A percentile compares a stretch with the other conserved stretches of the same genome.
These are phyloP conservation scores for Hirundichthys speculiger DNA, from an alignment of 2,113 vertebrate genomes.

Conservation along the genomic window DNA sequence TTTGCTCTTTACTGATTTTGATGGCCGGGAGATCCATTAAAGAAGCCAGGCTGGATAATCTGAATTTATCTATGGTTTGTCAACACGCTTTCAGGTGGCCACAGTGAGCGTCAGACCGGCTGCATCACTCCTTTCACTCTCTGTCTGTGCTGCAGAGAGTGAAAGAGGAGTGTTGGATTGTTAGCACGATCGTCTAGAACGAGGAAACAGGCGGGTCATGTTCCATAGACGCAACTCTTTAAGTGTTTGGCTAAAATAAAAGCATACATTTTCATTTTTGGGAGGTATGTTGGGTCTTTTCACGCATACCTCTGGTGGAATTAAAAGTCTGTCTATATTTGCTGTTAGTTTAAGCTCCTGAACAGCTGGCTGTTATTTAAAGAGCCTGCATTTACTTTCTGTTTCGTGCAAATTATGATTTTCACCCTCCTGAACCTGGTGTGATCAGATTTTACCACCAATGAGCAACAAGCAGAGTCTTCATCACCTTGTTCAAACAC, in stretches of 20 bases:
- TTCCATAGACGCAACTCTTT: background rate
- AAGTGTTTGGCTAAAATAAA: background rate
- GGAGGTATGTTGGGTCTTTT: background rate
- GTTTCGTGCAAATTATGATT: no score
- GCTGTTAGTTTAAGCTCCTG: background rate
- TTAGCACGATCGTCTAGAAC: no score
- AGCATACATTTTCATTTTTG: background rate
- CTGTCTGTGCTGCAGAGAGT: no score
- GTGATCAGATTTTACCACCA: no score
- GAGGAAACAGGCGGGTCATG: background rate
- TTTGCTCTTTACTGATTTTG: no score
- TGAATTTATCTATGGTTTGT: conserved; percentile 14
- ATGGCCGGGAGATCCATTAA: no score
- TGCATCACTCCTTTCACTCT: background rate
- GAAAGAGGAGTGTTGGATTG: no score
- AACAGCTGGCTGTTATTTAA: background rate
- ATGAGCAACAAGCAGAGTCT: no score
- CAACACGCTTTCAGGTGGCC: conserved; percentile 4
- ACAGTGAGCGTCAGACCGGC: background rate
- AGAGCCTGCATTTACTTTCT: no score
- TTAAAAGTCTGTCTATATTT: background rate
- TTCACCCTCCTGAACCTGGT: no score
- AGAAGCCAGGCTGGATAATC: background rate
- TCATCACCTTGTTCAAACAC: no score
- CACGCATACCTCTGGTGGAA: background rate